Base-by-base conservation (phyloP, 2,888 invertebrate species). In the Hirtodrosophila cameraria region DNA sequence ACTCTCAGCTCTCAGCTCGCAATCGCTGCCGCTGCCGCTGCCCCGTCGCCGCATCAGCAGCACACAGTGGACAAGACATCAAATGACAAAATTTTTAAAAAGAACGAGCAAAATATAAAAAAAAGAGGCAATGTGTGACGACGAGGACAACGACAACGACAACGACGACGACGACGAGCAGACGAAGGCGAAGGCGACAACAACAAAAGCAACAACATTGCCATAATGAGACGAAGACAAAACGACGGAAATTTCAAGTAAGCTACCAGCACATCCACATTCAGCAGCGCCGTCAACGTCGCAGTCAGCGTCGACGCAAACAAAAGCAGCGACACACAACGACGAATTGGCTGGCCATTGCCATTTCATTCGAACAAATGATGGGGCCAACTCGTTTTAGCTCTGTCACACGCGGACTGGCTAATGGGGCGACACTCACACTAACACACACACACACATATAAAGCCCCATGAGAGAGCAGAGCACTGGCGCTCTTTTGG, bases 371-470 rank as follows among this genome's bases (percentile, higher is more conserved):
- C 80, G 68, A 58, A 75, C 77, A 57, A 68, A 66, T 64, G 70
- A 38, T 49, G 70, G 70, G 75, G 65, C 60, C 81, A 71, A 82
- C 75, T 85, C 78, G 84, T 67, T 84, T 82, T 62, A 80, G 76
- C 89, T 89, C 88, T 88, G 88, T 88, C 89, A 82, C 88, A 87
- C 83, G 75, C 77, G 79, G 68, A 79, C 82, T 53, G 72, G 69
- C 71, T 83, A 76, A 75, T 83, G 74, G 74, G 62, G 66, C 81
- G 80, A 75, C 59, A 65, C 50, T 48, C 60, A 25, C 60, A 38
- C 12, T 30, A 59, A 53, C 48, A 61, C 62, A 71, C 54, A 65
- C 20, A 28, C 31, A 45, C 36, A 45, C 31, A 60, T 33, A 45
- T 15, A 42, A 31, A 36, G 65, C 58, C 71, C 65, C 58, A 33